Percentiles rank a stretch among this genome's conserved stretches.
Conservation (phyloP, 1,140 invertebrate species). For the Heterodera schachtii region DNA sequence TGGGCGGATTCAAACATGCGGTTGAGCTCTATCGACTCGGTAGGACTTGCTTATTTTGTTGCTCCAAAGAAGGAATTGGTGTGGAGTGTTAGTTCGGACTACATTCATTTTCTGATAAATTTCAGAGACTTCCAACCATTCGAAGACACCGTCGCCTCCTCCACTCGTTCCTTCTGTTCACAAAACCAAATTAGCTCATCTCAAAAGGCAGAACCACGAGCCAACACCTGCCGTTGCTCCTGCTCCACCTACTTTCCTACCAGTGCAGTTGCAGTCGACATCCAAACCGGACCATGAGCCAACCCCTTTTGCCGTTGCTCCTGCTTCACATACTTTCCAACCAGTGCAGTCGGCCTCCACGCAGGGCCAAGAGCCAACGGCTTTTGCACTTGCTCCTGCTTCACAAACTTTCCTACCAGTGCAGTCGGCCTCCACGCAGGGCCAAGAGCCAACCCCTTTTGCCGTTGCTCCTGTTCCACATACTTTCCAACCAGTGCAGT, state of each 20-base stretch:
- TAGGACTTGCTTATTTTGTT: neutral
- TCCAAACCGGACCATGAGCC: neutral
- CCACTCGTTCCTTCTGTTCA: neutral
- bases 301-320: neutral
- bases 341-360: too few species aligned
- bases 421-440: too few species aligned
- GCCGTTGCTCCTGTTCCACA: too few species aligned
- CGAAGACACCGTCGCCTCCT: neutral
- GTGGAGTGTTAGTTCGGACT: neutral
- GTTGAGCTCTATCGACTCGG: slow-evolving; percentile 15
- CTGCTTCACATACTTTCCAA: neutral
- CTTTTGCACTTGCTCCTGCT: too few species aligned
- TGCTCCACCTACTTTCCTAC: too few species aligned
- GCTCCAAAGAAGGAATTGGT: neutral
- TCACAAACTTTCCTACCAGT: too few species aligned
- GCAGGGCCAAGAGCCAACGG: too few species aligned
- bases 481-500: too few species aligned
- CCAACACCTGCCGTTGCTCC: neutral
- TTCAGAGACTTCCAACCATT: slow-evolving; percentile 11
- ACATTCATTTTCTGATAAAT: neutral
- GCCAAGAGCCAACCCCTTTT: too few species aligned
- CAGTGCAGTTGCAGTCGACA: neutral
- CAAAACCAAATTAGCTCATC: neutral
- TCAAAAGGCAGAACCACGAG: neutral
- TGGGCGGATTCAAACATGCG: slow-evolving; percentile 39